Evolutionary conservation across 64 coral and sea anemone genomes (phyloP), one percentile per base, ranked within the genome.

Genomic region (Astreopora myriophthalma): DNA sequence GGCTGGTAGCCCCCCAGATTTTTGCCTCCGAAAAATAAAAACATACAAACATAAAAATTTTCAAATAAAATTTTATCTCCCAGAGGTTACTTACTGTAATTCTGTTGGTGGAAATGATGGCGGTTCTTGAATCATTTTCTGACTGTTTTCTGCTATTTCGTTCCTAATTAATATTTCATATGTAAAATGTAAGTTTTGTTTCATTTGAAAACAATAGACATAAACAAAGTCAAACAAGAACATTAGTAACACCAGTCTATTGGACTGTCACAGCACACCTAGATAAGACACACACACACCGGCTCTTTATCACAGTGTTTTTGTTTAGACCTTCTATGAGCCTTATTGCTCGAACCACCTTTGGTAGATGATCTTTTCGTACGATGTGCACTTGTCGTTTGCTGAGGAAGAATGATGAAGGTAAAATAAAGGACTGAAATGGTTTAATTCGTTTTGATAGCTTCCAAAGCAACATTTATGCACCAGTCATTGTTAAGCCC

Each of bases 21-120:
- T n/a, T n/a, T n/a, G n/a, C n/a, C n/a, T n/a, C n/a, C n/a, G n/a
- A n/a, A n/a, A n/a, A n/a, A n/a, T n/a, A n/a, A n/a, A n/a, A n/a
- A n/a, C n/a, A n/a, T n/a, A n/a, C n/a, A n/a, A n/a, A n/a, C n/a
- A n/a, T n/a, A n/a, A n/a, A n/a, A n/a, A n/a, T n/a, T n/a, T n/a
- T n/a, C n/a, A n/a, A n/a, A n/a, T n/a, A n/a, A n/a, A n/a, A n/a
- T n/a, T n/a, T n/a, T n/a, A n/a, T n/a, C n/a, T n/a, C n/a, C n/a
- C n/a, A n/a, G n/a, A n/a, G n/a, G n/a, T n/a, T 34, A 69, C 88
- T 90, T 90, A 90, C 88, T 25, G 88, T 90, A 70, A 90, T 90
- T 90, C 88, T 79, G 62, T 57, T 76, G 29, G 79, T 90, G 46
- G 88, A 79, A 48, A 90, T 90, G 34, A 90, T 90, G 0, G 75